Percentiles rank a stretch among this genome's conserved stretches.
Conservation (phyloP, 2,113 vertebrate genomes). For the Charina bottae region DNA sequence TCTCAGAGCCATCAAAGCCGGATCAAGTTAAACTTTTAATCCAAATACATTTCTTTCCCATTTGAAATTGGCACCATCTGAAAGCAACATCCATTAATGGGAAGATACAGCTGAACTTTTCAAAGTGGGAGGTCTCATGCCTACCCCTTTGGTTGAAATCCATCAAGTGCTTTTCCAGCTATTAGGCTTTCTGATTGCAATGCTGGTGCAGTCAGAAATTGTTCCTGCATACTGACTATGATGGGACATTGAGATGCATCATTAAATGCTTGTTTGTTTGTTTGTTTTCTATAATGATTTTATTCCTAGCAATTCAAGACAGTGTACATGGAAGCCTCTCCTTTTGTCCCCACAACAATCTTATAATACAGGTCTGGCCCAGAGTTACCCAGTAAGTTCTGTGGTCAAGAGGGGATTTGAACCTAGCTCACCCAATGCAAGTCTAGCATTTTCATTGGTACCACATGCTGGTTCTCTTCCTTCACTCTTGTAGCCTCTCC, state of each 20-base stretch:
- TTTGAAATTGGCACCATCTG: neutral
- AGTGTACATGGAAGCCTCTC: neutral
- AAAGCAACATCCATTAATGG: neutral
- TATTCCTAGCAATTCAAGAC: neutral
- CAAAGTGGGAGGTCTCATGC: neutral
- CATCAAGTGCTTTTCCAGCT: neutral
- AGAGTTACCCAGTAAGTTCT: neutral
- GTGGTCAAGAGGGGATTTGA: neutral
- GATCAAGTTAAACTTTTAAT: constrained; percentile 12
- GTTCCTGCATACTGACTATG: neutral
- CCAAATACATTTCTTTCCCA: neutral
- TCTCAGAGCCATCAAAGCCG: constrained; percentile 10
- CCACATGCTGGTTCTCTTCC: no score
- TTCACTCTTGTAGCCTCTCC: no score
- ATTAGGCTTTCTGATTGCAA: neutral
- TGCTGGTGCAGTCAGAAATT: neutral
- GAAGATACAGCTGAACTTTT: neutral
- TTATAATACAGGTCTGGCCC: neutral
- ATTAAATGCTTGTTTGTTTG: neutral
- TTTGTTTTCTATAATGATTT: neutral
- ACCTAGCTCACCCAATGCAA: neutral
- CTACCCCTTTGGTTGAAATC: neutral
- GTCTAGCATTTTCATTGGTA: neutral
- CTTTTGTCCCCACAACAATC: neutral
- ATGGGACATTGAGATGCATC: neutral